phyloP scores from a whole-genome alignment of 2,113 vertebrate species.

The Elephantulus edwardii region DNA sequence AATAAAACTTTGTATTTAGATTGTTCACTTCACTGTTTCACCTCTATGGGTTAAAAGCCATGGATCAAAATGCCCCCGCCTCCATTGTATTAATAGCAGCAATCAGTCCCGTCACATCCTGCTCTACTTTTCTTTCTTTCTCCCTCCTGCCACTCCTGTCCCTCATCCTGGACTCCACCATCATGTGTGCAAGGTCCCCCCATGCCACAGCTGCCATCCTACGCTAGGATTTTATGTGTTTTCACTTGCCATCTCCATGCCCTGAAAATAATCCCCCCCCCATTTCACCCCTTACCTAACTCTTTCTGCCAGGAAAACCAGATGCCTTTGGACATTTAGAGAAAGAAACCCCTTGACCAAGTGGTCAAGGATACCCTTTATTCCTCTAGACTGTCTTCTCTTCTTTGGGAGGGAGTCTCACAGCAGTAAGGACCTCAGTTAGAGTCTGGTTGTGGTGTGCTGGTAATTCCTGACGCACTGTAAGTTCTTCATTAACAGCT shows the following conservation, averaged over 20 bases:
- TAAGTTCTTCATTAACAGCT: not conserved
- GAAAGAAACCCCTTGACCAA: not conserved
- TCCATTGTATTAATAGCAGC: not conserved
- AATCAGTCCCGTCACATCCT: accelerated
- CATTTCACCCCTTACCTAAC: not conserved
- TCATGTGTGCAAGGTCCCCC: not conserved
- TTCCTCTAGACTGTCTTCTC: not conserved
- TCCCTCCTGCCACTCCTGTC: not conserved
- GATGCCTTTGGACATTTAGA: not conserved
- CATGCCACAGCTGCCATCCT: not conserved
- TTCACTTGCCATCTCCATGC: not conserved
- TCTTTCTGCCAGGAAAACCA: not conserved
- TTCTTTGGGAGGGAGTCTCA: not conserved
- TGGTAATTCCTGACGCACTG: not conserved
- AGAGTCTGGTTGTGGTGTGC: not conserved
- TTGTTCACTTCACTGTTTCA: not conserved
- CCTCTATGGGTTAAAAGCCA: not conserved
- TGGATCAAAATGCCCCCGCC: not conserved
- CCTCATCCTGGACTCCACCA: not conserved
- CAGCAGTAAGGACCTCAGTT: not conserved
- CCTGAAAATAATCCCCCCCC: not conserved
- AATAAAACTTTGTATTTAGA: not conserved
- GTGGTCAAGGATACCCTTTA: not conserved
- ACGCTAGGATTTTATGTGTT: too few relatives aligned
- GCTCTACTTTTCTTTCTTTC: not conserved